These are phyloP conservation scores for Crioceris asparagi DNA, from an alignment of 2,888 invertebrate species.

Conservation along the genomic window DNA sequence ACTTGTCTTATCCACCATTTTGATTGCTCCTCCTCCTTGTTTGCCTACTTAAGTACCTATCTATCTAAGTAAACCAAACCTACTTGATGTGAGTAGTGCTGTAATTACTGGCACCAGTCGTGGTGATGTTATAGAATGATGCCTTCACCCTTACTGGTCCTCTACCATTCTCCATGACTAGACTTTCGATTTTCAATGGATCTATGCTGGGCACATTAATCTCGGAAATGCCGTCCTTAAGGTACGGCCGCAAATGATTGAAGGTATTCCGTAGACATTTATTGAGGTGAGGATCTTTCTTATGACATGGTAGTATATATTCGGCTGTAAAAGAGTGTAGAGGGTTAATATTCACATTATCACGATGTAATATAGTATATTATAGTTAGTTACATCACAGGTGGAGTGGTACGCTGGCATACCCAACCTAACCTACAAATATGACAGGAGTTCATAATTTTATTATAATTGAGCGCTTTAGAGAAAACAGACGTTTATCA, in stretches of 20 bases:
- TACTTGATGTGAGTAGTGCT: constrained; percentile 59
- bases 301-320: constrained; percentile 60
- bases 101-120: constrained; percentile 65
- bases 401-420: too few species aligned
- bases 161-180: constrained; percentile 68
- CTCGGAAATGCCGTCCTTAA: constrained; percentile 58
- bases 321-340: constrained; percentile 48
- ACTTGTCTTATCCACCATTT: too few species aligned
- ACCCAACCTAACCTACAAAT: too few species aligned
- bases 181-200: constrained; percentile 56
- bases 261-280: constrained; percentile 57
- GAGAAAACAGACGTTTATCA: too few species aligned
- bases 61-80: too few species aligned
- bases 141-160: constrained; percentile 66
- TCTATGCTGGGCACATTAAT: constrained; percentile 65
- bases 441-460: too few species aligned
- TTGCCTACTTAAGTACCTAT: too few species aligned
- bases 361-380: too few species aligned
- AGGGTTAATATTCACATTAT: background rate
- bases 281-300: constrained; percentile 54
- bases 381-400: too few species aligned
- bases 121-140: constrained; percentile 62
- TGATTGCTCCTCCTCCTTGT: too few species aligned
- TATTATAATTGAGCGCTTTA: too few species aligned
- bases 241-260: constrained; percentile 61